Conservation (phyloP, 2,888 invertebrate species). For the Macaria notata region DNA sequence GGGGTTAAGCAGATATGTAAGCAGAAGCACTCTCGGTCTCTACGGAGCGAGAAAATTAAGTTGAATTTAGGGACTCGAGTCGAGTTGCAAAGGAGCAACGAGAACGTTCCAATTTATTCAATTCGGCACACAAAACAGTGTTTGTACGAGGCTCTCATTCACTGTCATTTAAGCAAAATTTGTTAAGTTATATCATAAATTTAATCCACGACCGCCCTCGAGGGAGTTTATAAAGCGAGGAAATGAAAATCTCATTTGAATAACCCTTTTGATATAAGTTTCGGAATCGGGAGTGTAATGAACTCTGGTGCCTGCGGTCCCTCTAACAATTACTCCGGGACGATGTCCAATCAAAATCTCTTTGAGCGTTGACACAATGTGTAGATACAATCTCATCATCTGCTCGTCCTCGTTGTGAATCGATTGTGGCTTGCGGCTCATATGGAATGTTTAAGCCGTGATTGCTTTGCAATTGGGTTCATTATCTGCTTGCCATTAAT, state of each 20-base stretch:
- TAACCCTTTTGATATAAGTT: conserved; percentile 54
- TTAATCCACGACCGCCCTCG: conserved; percentile 40
- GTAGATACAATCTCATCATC: background rate
- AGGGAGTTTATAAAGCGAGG: conserved; percentile 38
- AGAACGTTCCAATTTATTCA: conserved; percentile 34
- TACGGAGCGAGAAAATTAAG: conserved; percentile 24
- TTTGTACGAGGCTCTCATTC: conserved; percentile 29
- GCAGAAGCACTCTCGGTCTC: conserved; percentile 18
- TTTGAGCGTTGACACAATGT: conserved; percentile 8
- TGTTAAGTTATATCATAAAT: conserved; percentile 41
- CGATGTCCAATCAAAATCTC: conserved; percentile 5
- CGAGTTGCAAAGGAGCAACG: conserved; percentile 22
- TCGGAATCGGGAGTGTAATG: conserved; percentile 43
- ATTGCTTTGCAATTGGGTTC: too few species aligned
- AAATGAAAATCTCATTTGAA: conserved; percentile 55
- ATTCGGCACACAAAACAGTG: conserved; percentile 31
- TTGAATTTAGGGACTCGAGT: conserved; percentile 21
- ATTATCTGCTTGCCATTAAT: too few species aligned
- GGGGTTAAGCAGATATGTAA: conserved; percentile 24
- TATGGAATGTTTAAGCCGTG: too few species aligned
- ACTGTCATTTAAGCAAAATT: conserved; percentile 39
- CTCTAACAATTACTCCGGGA: conserved; percentile 22
- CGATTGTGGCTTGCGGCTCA: too few species aligned
- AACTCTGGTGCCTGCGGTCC: conserved; percentile 38
- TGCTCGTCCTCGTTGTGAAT: too few species aligned